These are phyloP conservation scores for Stegodyphus mimosarum DNA, from an alignment of 1,140 invertebrate genomes.

Conservation along the genomic window DNA sequence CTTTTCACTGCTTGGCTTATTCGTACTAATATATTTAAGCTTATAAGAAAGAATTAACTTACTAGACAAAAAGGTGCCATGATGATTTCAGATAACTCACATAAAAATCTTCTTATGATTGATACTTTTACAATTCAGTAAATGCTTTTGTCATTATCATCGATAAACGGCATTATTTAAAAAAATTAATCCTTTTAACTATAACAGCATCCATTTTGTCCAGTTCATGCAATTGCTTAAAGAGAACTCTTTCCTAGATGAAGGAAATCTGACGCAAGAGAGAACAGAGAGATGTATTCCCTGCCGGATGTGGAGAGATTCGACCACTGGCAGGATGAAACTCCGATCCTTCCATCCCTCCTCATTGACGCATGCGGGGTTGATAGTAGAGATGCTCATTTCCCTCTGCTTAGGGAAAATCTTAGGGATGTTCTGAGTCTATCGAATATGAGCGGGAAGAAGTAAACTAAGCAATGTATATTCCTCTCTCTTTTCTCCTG, in stretches of 20 bases:
- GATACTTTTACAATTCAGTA: not conserved
- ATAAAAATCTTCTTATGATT: not conserved
- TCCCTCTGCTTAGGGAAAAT: conserved; percentile 42
- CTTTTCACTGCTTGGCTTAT: too few species aligned
- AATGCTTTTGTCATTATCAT: not conserved
- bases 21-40: too few species aligned
- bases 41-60: too few species aligned
- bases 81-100: not conserved
- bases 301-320: conserved; percentile 2
- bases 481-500: too few species aligned
- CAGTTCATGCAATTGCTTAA: too few species aligned
- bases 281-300: not conserved
- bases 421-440: not conserved
- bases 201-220: too few species aligned
- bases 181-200: not conserved
- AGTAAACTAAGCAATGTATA: too few species aligned
- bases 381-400: conserved; percentile 17
- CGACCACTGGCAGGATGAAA: conserved; percentile 26
- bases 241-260: not conserved
- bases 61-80: not conserved
- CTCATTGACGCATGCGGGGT: conserved; percentile 35
- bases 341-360: not conserved
- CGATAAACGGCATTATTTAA: not conserved
- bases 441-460: too few species aligned
- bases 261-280: not conserved